A percentile compares a stretch with the other conserved stretches of the same genome.
These are phyloP conservation scores for Cepaea hortensis DNA, from an alignment of 2,888 invertebrate species.

Conservation along the genomic window DNA sequence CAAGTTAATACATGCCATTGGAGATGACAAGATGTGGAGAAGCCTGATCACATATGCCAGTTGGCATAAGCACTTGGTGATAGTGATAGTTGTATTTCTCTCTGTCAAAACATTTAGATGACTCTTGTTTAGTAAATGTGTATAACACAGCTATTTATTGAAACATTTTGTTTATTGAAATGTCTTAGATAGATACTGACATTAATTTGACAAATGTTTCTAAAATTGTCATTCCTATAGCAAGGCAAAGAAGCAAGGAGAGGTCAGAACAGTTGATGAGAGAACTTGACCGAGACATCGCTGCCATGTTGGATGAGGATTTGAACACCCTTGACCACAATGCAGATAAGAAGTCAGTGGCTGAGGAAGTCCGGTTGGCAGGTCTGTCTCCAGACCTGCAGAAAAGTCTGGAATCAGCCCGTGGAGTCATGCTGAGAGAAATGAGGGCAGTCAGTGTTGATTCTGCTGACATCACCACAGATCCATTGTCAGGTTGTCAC, in stretches of 20 bases:
- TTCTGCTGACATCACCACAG: conserved; percentile 33
- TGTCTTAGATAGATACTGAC: no score
- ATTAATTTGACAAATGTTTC: no score
- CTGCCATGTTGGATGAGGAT: conserved; percentile 66
- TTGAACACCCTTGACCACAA: conserved; percentile 54
- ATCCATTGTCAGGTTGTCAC: neutral
- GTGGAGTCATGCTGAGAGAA: conserved; percentile 21
- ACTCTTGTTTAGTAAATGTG: no score
- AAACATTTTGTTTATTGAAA: no score
- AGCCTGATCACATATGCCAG: no score
- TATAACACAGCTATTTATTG: no score
- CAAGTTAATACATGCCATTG: no score
- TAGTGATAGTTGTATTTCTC: no score
- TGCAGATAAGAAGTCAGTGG: conserved; percentile 54
- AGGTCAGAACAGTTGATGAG: conserved; percentile 59
- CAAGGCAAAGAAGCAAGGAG: conserved; percentile 30
- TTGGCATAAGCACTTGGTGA: no score
- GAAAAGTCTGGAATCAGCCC: conserved; percentile 4
- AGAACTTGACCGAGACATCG: conserved; percentile 72
- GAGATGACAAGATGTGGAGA: no score
- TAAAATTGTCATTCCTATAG: conserved; percentile 5
- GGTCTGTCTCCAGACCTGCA: neutral
- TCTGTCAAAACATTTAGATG: no score
- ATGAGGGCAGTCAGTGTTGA: conserved; percentile 46
- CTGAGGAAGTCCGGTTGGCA: conserved; percentile 18